phyloP scores from a whole-genome alignment of 2,888 invertebrate genomes.

The Eupithecia centaureata region DNA sequence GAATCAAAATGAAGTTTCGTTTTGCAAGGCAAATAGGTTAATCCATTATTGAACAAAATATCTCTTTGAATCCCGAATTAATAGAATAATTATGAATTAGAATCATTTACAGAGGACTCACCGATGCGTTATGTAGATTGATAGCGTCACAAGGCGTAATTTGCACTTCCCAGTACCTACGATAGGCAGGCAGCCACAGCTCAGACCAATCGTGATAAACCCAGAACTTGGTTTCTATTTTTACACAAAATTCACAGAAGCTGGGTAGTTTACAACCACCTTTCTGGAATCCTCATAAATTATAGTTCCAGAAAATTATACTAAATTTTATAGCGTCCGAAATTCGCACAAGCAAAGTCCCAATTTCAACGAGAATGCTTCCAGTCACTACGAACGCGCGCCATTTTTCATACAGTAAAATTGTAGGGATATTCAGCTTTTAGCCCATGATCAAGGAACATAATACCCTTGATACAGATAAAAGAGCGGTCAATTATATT shows the following conservation, averaged over 20 bases:
- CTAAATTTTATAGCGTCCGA: constrained; percentile 57
- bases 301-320: constrained; percentile 62
- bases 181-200: constrained; percentile 56
- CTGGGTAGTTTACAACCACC: constrained; percentile 46
- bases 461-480: too few species aligned
- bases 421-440: constrained; percentile 39
- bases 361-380: constrained; percentile 72
- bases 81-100: constrained; percentile 58
- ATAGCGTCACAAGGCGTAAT: constrained; percentile 56
- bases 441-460: constrained; percentile 42
- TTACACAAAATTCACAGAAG: constrained; percentile 52
- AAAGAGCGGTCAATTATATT: constrained; percentile 21
- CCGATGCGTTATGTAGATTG: constrained; percentile 50
- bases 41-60: constrained; percentile 60
- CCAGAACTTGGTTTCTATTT: constrained; percentile 78
- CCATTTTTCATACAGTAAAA: constrained; percentile 64
- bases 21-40: constrained; percentile 70
- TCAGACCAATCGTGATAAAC: constrained; percentile 53
- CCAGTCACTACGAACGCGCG: constrained; percentile 70
- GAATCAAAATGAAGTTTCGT: constrained; percentile 79
- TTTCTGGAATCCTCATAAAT: constrained; percentile 49
- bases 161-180: constrained; percentile 58
- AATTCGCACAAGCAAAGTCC: constrained; percentile 67
- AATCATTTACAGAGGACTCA: constrained; percentile 55
- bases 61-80: constrained; percentile 38